Conservation (phyloP, 2,888 invertebrate species). For the Morpho deidamia region DNA sequence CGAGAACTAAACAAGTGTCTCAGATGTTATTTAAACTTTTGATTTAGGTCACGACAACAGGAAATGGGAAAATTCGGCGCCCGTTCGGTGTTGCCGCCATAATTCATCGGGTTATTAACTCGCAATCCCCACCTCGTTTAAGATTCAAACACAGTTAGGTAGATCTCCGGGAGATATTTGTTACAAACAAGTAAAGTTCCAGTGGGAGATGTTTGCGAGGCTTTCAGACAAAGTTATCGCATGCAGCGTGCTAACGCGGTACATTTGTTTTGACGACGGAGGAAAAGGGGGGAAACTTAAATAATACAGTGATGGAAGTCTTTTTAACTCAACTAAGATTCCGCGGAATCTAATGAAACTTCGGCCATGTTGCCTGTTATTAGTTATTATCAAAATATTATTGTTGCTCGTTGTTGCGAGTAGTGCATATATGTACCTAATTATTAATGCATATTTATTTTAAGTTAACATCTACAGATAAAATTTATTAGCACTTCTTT, state of each 20-base stretch:
- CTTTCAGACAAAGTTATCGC: conserved; percentile 7
- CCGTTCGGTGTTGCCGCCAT: conserved; percentile 1
- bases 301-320: no score
- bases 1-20: background rate
- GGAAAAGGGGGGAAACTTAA: no score
- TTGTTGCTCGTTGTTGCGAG: no score
- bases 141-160: conserved; percentile 12
- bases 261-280: background rate
- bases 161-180: conserved; percentile 11
- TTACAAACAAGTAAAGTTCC: conserved; percentile 11
- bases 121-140: conserved; percentile 17
- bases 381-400: no score
- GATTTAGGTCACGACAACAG: background rate
- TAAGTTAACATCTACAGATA: no score
- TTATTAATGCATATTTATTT: no score
- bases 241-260: background rate
- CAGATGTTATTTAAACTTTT: background rate
- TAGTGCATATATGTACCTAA: no score
- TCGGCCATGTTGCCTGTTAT: no score
- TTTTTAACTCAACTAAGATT: no score
- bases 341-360: no score
- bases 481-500: no score
- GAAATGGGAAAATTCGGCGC: background rate
- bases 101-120: conserved; percentile 19
- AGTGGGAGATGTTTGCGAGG: conserved; percentile 1